Evolutionary conservation across 2,113 vertebrate genomes (phyloP).

Genomic region (Pungitius pungitius): DNA sequence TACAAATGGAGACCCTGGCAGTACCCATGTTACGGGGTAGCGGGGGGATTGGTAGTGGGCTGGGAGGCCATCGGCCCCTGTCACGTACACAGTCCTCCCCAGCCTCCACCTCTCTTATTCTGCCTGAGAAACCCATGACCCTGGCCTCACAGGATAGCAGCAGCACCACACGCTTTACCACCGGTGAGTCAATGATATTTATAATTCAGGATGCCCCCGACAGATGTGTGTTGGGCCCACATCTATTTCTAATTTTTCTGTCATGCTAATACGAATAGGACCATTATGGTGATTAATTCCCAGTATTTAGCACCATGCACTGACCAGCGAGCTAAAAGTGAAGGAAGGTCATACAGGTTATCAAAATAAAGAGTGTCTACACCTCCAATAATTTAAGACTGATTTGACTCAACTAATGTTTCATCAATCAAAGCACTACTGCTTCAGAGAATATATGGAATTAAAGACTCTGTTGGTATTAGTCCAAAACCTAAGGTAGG

Average conservation of each 20-base stretch:
- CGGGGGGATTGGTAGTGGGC: conserved; percentile 52
- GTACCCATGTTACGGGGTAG: conserved; percentile 73
- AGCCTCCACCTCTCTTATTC: conserved; percentile 82
- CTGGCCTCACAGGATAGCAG: conserved; percentile 81
- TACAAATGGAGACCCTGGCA: conserved; percentile 82
- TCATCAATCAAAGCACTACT: background rate
- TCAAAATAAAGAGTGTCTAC: background rate
- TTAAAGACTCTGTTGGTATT: background rate
- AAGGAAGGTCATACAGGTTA: background rate
- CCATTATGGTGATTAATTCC: background rate
- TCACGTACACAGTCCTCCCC: conserved; percentile 89
- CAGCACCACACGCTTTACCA: conserved; percentile 86
- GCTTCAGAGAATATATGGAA: background rate
- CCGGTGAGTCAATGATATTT: conserved; percentile 79
- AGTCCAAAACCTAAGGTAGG: background rate
- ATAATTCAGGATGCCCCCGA: background rate
- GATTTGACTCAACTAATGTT: background rate
- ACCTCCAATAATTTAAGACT: background rate
- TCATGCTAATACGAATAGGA: background rate
- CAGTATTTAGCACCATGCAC: background rate
- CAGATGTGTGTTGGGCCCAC: background rate
- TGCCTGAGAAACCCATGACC: conserved; percentile 72
- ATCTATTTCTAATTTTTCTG: background rate
- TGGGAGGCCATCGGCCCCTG: conserved; percentile 83
- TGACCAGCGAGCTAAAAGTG: background rate